phyloP scores from a whole-genome alignment of 2,888 invertebrate genomes.

The Gandaritis pyraliata region DNA sequence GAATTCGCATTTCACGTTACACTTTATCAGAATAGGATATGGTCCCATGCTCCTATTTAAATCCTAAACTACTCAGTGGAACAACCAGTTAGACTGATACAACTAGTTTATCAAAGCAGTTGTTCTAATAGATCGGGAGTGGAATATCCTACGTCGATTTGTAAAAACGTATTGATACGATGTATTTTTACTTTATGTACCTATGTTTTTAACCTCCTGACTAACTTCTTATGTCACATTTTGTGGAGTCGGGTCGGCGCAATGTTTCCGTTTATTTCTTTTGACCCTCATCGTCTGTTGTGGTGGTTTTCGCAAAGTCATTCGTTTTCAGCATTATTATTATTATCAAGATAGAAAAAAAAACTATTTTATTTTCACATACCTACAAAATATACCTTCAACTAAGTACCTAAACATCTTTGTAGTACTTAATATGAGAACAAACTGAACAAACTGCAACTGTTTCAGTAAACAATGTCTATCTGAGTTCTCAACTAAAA shows the following conservation, averaged over 20 bases:
- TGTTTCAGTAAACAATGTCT: conserved; percentile 23
- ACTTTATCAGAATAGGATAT: background rate
- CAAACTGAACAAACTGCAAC: conserved; percentile 22
- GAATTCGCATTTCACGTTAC: conserved; percentile 6
- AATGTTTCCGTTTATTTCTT: background rate
- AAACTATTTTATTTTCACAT: background rate
- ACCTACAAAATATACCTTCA: background rate
- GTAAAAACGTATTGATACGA: too few species aligned
- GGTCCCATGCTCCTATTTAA: too few species aligned
- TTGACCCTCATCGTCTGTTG: background rate
- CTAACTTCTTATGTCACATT: background rate
- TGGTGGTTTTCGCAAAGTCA: background rate
- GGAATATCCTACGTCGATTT: too few species aligned
- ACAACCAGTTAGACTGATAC: too few species aligned
- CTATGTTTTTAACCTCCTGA: background rate
- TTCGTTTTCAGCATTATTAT: background rate
- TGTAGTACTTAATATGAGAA: background rate
- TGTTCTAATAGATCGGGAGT: too few species aligned
- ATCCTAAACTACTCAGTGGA: too few species aligned
- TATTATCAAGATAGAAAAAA: background rate
- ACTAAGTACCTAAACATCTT: background rate
- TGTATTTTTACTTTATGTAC: background rate
- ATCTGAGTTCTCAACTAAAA: conserved; percentile 24
- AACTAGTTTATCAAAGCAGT: too few species aligned
- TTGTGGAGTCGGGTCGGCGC: background rate